Base-by-base conservation (phyloP, 2,113 vertebrate genomes). In the Tachycineta bicolor region DNA sequence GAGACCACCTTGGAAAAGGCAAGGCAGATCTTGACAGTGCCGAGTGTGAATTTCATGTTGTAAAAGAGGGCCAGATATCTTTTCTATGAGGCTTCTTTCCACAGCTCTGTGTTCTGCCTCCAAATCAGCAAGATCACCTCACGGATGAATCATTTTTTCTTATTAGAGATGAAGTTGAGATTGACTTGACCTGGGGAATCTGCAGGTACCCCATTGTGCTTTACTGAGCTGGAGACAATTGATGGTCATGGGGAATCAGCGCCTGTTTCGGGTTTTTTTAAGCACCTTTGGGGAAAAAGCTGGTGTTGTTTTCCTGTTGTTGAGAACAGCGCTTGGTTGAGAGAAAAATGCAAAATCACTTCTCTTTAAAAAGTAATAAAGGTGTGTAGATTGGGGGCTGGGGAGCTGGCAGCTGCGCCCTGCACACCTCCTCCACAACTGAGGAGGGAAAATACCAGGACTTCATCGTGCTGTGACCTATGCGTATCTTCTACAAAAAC, bases 281-380 rank as follows among this genome's bases (percentile, higher is more conserved):
- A 37, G 37, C 1, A 0, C 33, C 15, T 68, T 17, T 64, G 23
- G 55, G 76, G 41, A 13, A 56, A 63, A 77, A 96, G 52, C 56
- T 19, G 2, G 16, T n/a, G 23, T 23, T 84, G 18, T 83, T 95
- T 86, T 62, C 37, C 44, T 67, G 0, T 76, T 55, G 11, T 83
- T 50, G 59, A 82, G 87, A 93, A 7, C 12, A 58, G 14, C 2
- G 3, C 39, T 87, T 4, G 15, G 79, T 80, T 73, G 16, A 67
- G 52, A 70, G 28, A 77, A 94, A 90, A 93, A 87, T 50, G 47
- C 75, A 89, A 93, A 96, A 91, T 43, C 28, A 24, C 28, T 74
- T 89, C n/a, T 65, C 78, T 79, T 67, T 79, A 43, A 52, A 70
- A 91, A 64, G 34, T 93, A 86, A 62, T 52, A 65, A 96, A 43